Evolutionary conservation across 2,113 vertebrate genomes (phyloP).

Genomic region (Cathartes aura): DNA sequence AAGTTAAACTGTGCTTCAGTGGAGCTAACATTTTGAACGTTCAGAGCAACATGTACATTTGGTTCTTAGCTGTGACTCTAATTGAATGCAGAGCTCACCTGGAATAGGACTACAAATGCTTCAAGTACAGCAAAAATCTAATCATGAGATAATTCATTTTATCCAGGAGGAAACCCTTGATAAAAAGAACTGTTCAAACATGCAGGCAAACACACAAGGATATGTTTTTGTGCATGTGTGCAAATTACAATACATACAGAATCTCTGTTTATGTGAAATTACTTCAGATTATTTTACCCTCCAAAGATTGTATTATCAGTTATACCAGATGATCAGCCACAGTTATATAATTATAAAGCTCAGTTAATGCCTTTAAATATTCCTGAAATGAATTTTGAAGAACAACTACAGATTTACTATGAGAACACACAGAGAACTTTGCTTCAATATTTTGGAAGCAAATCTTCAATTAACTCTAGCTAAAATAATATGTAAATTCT

Average conservation of each 20-base stretch:
- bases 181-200: background rate
- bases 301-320: background rate
- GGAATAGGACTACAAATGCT: background rate
- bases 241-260: background rate
- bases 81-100: constrained; percentile 26
- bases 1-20: constrained; percentile 45
- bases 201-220: background rate
- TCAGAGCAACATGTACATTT: background rate
- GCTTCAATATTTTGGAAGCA: background rate
- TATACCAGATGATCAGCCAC: background rate
- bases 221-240: background rate
- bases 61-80: background rate
- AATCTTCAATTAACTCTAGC: background rate
- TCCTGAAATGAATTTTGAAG: background rate
- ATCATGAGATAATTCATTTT: background rate
- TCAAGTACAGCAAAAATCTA: background rate
- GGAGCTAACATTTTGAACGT: background rate
- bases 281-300: background rate
- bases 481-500: background rate
- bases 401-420: background rate
- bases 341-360: background rate
- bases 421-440: background rate
- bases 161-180: background rate
- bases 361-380: background rate
- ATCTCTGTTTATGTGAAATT: background rate